Evolutionary conservation across 2,113 vertebrate genomes (phyloP), one percentile per base, ranked within the genome.

Genomic region (Pogonocichla stellata): DNA sequence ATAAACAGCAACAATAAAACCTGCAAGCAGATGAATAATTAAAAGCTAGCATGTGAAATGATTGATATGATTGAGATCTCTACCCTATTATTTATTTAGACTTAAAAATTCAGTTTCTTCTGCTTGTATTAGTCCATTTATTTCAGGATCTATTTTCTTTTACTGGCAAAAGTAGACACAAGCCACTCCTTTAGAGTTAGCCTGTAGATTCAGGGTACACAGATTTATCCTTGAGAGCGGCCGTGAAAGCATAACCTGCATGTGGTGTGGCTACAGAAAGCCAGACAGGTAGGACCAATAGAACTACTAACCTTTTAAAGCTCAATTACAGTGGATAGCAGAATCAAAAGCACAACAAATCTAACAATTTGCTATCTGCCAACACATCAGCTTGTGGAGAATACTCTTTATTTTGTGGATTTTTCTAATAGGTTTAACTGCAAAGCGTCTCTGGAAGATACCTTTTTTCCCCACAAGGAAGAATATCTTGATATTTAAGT

Each of bases 1-100:
- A 88, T 26, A 23, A 94, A 95, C 15, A 75, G 69, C n/a, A 90
- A 84, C n/a, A 86, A 72, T 18, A 82, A 93, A 84, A 75, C 28
- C 40, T 38, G 73, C 66, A 89, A 93, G 58, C 31, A 84, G 45
- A 86, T 38, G 38, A 88, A 50, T 71, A 60, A 78, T 61, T 86
- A 78, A 93, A 86, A 86, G 57, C 26, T 26, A 56, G 28, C 25
- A 79, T 8, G 25, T 34, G 25, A 51, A 72, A 66, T 20, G 31
- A 47, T 4, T 78, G 26, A 62, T 50, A 57, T 28, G n/a, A n/a
- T n/a, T n/a, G n/a, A 56, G 23, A 58, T 50, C 15, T 28, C 54
- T 34, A 18, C 19, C 19, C n/a, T 87, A 14, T 66, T 75, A 61
- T 71, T 84, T 67, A 58, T n/a, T 25, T 56, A 48, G 9, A 48